Evolutionary conservation across 2,797 vertebrate species (phyloP).

Genomic region (Dermochelys coriacea): DNA sequence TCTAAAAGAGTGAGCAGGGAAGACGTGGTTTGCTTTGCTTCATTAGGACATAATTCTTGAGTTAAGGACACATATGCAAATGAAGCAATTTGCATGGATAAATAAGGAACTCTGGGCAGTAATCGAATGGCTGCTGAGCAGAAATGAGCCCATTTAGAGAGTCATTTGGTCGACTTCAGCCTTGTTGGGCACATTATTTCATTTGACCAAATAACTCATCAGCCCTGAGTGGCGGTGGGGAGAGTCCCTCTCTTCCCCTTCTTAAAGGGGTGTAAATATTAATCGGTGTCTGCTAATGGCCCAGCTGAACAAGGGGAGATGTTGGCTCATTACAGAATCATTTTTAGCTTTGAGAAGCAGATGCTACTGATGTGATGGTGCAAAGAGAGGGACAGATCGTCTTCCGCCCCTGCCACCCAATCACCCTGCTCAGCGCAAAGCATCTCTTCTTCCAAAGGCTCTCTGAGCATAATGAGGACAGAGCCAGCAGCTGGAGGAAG

Average conservation of each 20-base stretch:
- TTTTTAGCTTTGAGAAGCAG: neutral
- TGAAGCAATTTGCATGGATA: neutral
- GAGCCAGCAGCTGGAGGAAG: rapidly evolving
- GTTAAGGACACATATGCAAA: neutral
- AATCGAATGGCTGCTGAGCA: neutral
- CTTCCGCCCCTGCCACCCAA: neutral
- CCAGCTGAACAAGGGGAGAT: neutral
- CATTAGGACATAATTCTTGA: neutral
- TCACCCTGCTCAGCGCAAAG: neutral
- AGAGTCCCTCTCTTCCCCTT: neutral
- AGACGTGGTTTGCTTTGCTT: neutral
- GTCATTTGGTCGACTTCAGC: rapidly evolving
- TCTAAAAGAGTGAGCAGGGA: neutral
- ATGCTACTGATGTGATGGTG: neutral
- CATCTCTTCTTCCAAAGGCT: neutral
- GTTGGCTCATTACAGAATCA: rapidly evolving
- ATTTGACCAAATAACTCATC: neutral
- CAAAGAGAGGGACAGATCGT: rapidly evolving
- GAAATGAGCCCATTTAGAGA: rapidly evolving
- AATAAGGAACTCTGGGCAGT: neutral
- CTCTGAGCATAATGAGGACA: rapidly evolving
- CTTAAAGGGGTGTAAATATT: rapidly evolving
- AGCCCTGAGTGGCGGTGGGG: rapidly evolving
- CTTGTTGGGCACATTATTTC: neutral
- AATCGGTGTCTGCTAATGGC: neutral